phyloP scores from a whole-genome alignment of 1,140 invertebrate genomes.

The Mactra quadrangularis region DNA sequence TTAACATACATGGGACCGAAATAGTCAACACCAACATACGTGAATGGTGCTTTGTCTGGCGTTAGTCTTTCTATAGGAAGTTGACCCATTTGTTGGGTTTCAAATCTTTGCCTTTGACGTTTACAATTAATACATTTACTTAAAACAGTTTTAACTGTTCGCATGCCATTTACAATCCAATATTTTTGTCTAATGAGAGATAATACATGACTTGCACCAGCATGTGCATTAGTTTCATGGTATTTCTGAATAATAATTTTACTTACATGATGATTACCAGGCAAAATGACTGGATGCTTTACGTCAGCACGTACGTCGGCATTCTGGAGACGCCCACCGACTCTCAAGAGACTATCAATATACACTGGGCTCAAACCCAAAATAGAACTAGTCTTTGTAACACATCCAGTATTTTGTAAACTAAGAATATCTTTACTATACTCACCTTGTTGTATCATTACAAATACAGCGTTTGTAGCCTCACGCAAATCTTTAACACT shows the following conservation, averaged over 20 bases:
- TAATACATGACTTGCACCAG: constrained; percentile 16
- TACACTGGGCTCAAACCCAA: constrained; percentile 38
- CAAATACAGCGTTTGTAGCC: constrained; percentile 42
- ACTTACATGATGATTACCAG: neutral
- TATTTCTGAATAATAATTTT: constrained; percentile 5
- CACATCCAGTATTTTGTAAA: neutral
- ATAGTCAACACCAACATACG: constrained; percentile 47
- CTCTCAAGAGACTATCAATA: constrained; percentile 24
- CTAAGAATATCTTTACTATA: neutral
- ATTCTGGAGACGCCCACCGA: constrained; percentile 46
- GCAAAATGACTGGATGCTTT: constrained; percentile 48
- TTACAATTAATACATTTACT: constrained; percentile 28
- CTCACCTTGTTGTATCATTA: constrained; percentile 6
- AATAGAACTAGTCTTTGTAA: constrained; percentile 15
- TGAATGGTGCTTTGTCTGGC: constrained; percentile 18
- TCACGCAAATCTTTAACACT: constrained; percentile 22
- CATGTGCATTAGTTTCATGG: constrained; percentile 30
- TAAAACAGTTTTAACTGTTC: neutral
- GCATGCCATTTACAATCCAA: constrained; percentile 47
- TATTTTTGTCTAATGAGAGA: constrained; percentile 21
- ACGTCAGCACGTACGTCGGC: constrained; percentile 13
- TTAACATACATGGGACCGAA: constrained; percentile 60
- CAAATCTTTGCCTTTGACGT: neutral
- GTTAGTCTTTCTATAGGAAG: constrained; percentile 30
- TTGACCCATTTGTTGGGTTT: constrained; percentile 40